phyloP scores from a whole-genome alignment of 2,888 invertebrate genomes.

The Drepanosiphum platanoidis region DNA sequence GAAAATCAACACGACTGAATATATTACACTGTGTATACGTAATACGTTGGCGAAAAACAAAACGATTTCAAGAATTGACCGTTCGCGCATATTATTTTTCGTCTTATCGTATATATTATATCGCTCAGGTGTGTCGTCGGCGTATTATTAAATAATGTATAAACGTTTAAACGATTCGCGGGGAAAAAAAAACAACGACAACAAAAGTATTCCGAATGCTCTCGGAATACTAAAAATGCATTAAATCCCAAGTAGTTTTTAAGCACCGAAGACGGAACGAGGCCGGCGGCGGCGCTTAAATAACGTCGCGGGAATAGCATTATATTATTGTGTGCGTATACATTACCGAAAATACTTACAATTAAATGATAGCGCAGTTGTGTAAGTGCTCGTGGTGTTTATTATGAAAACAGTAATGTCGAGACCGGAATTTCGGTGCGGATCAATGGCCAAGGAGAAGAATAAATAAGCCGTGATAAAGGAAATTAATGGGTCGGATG shows the following conservation, averaged over 20 bases:
- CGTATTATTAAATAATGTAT: too few relatives aligned
- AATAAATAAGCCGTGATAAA: slow-evolving; percentile 45
- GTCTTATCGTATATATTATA: too few relatives aligned
- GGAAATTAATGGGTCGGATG: slow-evolving; percentile 45
- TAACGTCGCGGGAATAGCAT: background rate
- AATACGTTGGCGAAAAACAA: too few relatives aligned
- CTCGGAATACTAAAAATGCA: background rate
- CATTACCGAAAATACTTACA: background rate
- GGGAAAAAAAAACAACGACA: too few relatives aligned
- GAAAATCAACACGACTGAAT: too few relatives aligned
- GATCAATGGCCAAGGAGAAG: slow-evolving; percentile 17
- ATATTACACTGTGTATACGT: too few relatives aligned
- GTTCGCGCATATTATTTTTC: too few relatives aligned
- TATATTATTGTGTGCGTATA: background rate
- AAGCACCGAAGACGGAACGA: background rate
- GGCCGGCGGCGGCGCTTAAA: too few relatives aligned
- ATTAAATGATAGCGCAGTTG: background rate
- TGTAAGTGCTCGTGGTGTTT: background rate
- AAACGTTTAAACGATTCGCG: too few relatives aligned
- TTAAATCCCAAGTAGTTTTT: background rate
- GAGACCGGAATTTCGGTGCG: background rate
- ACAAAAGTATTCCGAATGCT: too few relatives aligned
- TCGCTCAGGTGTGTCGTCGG: too few relatives aligned
- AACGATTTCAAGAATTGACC: too few relatives aligned
- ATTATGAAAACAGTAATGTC: background rate